Evolutionary conservation across 2,888 invertebrate genomes (phyloP), one percentile per base, ranked within the genome.

Genomic region (Epistrophella euchroma): DNA sequence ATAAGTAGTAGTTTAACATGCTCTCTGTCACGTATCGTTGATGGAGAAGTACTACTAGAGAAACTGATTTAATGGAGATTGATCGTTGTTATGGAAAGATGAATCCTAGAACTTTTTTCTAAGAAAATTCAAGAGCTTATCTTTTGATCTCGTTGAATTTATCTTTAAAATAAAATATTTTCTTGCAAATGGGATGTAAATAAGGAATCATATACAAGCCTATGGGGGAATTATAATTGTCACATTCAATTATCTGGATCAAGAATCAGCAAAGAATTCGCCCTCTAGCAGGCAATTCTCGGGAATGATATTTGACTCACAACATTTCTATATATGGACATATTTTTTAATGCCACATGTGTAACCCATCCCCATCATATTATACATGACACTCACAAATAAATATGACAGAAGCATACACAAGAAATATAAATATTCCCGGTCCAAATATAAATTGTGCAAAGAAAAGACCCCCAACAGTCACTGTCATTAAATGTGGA

Each of bases 21-120:
- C 40, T 72, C 19, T 68, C 68, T 74, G 85, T 81, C 85, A 86
- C 68, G 5, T 62, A 11, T n/a, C 58, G 35, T 81, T 86, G 85
- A 86, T 86, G 76, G 85, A 86, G 73, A 73, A 86, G 76, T 62
- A 35, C 50, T 28, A 47, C 77, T 56, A 73, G 55, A 35, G 64
- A 73, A 86, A 56, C 56, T 86, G 85, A 86, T 70, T 22, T 86
- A 86, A 86, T 81, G 60, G 81, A 86, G 85, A 86, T 86, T 86
- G 85, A 86, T 86, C 70, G 70, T 22, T 13, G 70, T n/a, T n/a
- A 35, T n/a, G 28, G 40, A 55, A 35, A 60, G 72, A 86, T 73
- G 73, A 50, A 74, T 86, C 81, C 81, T 86, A 86, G 81, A 81
- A 77, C 37, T 50, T 58, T n/a, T 52, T 81, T 77, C 85, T 70